A percentile compares a stretch with the other conserved stretches of the same genome.
Conservation (phyloP, 2,888 invertebrate species). For the Drosophila mimetica region DNA sequence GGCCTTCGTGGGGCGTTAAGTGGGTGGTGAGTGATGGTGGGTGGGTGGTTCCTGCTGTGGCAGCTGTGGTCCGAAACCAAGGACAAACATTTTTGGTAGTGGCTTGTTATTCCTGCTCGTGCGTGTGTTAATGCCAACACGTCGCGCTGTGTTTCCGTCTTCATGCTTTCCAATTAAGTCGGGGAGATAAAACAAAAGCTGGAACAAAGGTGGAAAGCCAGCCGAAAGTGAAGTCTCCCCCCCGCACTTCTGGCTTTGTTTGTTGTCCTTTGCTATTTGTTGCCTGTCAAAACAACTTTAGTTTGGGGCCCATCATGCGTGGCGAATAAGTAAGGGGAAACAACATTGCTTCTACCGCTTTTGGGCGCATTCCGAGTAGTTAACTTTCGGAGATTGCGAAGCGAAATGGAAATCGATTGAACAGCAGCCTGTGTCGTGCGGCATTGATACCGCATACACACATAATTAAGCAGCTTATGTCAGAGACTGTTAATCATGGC, state of each 20-base stretch:
- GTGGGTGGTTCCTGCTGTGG: background rate
- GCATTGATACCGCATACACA: slow-evolving; percentile 8
- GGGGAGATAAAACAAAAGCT: slow-evolving; percentile 65
- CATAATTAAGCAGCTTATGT: slow-evolving; percentile 33
- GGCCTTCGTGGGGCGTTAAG: slow-evolving; percentile 15
- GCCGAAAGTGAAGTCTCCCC: slow-evolving; percentile 40
- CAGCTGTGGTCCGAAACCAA: slow-evolving; percentile 30
- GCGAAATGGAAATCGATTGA: slow-evolving; percentile 29
- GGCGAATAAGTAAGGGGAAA: slow-evolving; percentile 12
- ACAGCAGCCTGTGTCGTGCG: background rate
- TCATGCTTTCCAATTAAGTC: slow-evolving; percentile 75
- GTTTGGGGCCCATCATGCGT: slow-evolving; percentile 13
- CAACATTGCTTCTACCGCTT: slow-evolving; percentile 50
- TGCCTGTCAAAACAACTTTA: slow-evolving; percentile 44
- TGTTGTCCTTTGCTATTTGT: slow-evolving; percentile 38
- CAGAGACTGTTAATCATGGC: slow-evolving; percentile 28
- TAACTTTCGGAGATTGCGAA: slow-evolving; percentile 20
- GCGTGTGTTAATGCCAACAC: slow-evolving; percentile 65
- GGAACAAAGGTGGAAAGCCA: slow-evolving; percentile 67
- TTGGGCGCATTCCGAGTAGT: slow-evolving; percentile 41
- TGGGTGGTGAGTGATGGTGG: slow-evolving; percentile 2
- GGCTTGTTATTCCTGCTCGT: slow-evolving; percentile 42
- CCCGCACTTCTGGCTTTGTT: slow-evolving; percentile 5
- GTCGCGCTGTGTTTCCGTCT: slow-evolving; percentile 51
- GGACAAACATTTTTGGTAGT: slow-evolving; percentile 42